phyloP scores from a whole-genome alignment of 2,113 vertebrate genomes.

The Pteruthius melanotis region DNA sequence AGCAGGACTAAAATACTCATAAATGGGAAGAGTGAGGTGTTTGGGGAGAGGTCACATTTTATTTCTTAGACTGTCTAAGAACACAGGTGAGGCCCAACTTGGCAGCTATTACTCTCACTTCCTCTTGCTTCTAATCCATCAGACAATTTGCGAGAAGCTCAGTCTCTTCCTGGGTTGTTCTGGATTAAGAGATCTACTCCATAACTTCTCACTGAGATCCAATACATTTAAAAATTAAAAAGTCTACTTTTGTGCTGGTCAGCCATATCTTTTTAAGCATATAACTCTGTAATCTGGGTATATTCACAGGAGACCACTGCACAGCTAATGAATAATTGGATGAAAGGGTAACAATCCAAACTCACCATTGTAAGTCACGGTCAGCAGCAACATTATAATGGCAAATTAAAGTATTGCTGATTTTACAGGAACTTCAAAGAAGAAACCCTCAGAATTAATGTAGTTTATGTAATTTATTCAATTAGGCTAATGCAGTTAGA shows the following conservation, averaged over 20 bases:
- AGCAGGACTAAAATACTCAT: neutral
- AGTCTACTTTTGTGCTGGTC: neutral
- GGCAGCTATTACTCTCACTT: neutral
- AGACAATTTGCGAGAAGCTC: neutral
- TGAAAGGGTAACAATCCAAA: neutral
- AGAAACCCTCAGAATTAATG: neutral
- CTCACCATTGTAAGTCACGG: neutral
- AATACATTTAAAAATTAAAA: neutral
- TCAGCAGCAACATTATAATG: neutral
- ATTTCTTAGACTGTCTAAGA: neutral
- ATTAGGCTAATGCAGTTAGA: neutral
- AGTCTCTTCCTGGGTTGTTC: neutral
- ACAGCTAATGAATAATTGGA: neutral
- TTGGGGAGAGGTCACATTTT: neutral
- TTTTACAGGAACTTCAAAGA: constrained; percentile 12
- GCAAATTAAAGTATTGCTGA: constrained; percentile 13
- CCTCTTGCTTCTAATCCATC: neutral
- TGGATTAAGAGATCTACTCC: neutral
- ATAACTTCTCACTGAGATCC: neutral
- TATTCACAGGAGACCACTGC: neutral
- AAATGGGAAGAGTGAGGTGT: neutral
- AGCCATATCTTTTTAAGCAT: neutral
- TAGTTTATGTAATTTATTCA: neutral
- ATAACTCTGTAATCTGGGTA: neutral
- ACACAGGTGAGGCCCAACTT: neutral